Evolutionary conservation across 92 coral and sea anemone genomes (phyloP).

Genomic region (Chrysogorgia sp.): DNA sequence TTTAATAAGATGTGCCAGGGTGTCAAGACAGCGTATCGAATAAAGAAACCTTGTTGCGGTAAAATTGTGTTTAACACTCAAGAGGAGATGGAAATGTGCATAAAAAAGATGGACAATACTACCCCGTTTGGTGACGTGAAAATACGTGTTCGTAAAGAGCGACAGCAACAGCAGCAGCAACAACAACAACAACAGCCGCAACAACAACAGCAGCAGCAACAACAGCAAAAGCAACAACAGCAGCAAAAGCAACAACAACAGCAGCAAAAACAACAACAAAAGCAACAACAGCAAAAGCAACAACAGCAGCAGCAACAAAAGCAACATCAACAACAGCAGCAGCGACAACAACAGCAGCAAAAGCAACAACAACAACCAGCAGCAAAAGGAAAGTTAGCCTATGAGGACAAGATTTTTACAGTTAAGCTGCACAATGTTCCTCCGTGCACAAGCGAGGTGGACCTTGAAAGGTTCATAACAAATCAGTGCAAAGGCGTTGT

Average conservation of each 20-base stretch:
- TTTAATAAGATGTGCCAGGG: neutral
- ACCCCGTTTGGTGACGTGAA: neutral
- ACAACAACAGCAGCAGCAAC: neutral
- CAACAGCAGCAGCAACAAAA: constrained; percentile 7
- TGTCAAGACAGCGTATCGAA: neutral
- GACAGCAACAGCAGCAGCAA: neutral
- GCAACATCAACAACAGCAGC: neutral
- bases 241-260: constrained; percentile 6
- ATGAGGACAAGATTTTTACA: no score
- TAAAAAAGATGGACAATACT: neutral
- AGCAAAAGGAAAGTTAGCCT: neutral
- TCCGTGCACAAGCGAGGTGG: no score
- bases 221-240: constrained; percentile 3
- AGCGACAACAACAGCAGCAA: constrained; percentile 2
- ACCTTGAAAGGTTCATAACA: no score
- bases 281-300: constrained; percentile 1
- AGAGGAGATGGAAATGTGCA: neutral
- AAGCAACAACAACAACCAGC: constrained; percentile 16
- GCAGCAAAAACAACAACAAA: constrained; percentile 9
- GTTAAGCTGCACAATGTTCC: no score
- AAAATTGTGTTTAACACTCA: neutral
- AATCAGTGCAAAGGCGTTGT: no score
- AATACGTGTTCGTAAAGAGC: neutral
- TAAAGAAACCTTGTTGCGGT: neutral
- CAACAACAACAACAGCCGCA: neutral